A percentile compares a stretch with the other conserved stretches of the same genome.
Conservation (phyloP, 2,113 vertebrate genomes). For the Misgurnus mizolepis region DNA sequence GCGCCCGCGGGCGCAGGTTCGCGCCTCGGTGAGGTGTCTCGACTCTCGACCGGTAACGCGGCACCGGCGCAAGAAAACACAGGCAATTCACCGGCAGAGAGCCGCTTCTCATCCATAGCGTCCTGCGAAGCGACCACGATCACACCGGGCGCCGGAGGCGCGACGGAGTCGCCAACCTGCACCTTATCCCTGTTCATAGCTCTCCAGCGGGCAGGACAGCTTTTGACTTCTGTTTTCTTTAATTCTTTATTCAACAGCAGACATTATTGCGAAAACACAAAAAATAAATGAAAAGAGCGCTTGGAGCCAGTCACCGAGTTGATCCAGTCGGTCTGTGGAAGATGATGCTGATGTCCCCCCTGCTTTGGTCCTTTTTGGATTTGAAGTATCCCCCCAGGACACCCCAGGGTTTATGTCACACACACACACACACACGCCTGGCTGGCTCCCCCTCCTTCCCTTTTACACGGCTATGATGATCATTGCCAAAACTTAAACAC, state of each 20-base stretch:
- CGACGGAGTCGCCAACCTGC: slow-evolving; percentile 75
- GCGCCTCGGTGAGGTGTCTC: slow-evolving; percentile 77
- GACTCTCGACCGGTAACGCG: slow-evolving; percentile 74
- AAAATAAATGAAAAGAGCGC: not conserved
- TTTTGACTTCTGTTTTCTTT: slow-evolving; percentile 50
- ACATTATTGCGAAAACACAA: slow-evolving; percentile 34
- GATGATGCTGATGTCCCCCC: slow-evolving; percentile 64
- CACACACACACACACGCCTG: slow-evolving; percentile 44
- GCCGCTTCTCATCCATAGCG: slow-evolving; percentile 79
- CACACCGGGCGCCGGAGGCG: slow-evolving; percentile 60
- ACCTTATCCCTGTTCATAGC: slow-evolving; percentile 81
- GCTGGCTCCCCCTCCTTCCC: slow-evolving; percentile 40
- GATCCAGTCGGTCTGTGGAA: slow-evolving; percentile 62
- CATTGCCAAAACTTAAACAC: slow-evolving; percentile 48
- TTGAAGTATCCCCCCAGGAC: slow-evolving; percentile 68
- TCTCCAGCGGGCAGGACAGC: slow-evolving; percentile 8
- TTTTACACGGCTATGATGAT: slow-evolving; percentile 41
- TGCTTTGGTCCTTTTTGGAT: slow-evolving; percentile 67
- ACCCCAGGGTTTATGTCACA: slow-evolving; percentile 63
- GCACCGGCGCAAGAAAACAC: slow-evolving; percentile 77
- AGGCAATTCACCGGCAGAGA: slow-evolving; percentile 64
- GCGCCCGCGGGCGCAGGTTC: slow-evolving; percentile 72
- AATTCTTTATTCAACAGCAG: slow-evolving; percentile 36
- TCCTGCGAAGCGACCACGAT: slow-evolving; percentile 71
- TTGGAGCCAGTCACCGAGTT: slow-evolving; percentile 51